Conservation (phyloP, 1,140 invertebrate genomes). For the Pectinophora gossypiella region DNA sequence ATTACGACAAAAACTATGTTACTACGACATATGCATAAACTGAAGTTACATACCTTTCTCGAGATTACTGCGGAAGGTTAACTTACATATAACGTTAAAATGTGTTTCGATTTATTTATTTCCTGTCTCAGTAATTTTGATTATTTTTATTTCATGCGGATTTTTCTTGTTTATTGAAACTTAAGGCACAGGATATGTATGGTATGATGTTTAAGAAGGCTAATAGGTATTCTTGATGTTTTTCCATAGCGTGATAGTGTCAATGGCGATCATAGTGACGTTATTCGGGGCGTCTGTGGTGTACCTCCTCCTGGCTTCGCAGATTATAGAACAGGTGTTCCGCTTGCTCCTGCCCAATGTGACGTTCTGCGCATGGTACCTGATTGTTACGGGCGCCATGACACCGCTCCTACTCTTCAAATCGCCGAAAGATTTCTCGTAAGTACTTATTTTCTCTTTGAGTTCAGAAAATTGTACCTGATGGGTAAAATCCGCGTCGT, state of each 20-base stretch:
- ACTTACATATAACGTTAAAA: too few relatives aligned
- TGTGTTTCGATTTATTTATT: too few relatives aligned
- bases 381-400: conserved; percentile 78
- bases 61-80: too few relatives aligned
- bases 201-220: too few relatives aligned
- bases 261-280: conserved; percentile 70
- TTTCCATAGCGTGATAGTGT: conserved; percentile 52
- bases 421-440: conserved; percentile 85
- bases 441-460: conserved; percentile 29
- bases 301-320: conserved; percentile 81
- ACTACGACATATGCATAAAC: too few relatives aligned
- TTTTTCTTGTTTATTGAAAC: too few relatives aligned
- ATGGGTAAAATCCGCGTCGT: too few relatives aligned
- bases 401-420: conserved; percentile 82
- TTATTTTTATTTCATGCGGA: too few relatives aligned
- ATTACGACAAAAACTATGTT: too few relatives aligned
- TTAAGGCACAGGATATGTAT: too few relatives aligned
- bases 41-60: too few relatives aligned
- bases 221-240: neutral
- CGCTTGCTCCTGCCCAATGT: conserved; percentile 56
- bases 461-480: neutral
- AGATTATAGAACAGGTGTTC: conserved; percentile 78
- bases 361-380: conserved; percentile 79
- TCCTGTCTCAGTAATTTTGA: too few relatives aligned
- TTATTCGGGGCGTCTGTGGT: conserved; percentile 83